Evolutionary conservation across 2,888 invertebrate genomes (phyloP).

Genomic region (Rotaria magnacalcarata): DNA sequence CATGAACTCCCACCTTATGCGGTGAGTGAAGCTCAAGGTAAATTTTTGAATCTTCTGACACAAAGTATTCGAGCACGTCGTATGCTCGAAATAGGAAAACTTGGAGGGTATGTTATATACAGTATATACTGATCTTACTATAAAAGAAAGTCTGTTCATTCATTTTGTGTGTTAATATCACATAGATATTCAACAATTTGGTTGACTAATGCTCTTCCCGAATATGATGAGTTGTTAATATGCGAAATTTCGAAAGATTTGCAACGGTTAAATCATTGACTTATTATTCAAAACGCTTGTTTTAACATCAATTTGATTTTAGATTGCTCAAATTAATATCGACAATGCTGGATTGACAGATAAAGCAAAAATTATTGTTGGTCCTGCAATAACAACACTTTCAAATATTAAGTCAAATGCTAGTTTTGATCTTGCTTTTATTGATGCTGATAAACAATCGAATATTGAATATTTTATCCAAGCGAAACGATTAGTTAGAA

Average conservation of each 20-base stretch:
- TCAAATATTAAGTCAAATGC: not conserved
- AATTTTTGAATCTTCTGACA: not conserved
- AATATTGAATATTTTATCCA: not conserved
- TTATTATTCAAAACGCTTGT: too few relatives aligned
- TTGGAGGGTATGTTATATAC: not conserved
- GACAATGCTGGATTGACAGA: not conserved
- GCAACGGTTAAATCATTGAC: not conserved
- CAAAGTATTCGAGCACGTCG: conserved; percentile 8
- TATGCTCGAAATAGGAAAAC: not conserved
- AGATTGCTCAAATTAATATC: not conserved
- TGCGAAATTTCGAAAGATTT: not conserved
- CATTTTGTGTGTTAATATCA: not conserved
- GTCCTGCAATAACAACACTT: not conserved
- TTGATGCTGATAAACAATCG: conserved; percentile 10
- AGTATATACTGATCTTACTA: too few relatives aligned
- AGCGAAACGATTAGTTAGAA: not conserved
- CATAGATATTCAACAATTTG: conserved; percentile 2
- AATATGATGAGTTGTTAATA: not conserved
- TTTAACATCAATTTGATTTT: not conserved
- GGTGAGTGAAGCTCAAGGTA: not conserved
- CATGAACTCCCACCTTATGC: not conserved
- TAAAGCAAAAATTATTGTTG: not conserved
- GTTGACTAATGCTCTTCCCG: not conserved
- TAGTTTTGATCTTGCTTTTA: conserved; percentile 24
- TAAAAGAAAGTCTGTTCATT: not conserved